Evolutionary conservation across 2,113 vertebrate species (phyloP).

Genomic region (Apteryx owenii): DNA sequence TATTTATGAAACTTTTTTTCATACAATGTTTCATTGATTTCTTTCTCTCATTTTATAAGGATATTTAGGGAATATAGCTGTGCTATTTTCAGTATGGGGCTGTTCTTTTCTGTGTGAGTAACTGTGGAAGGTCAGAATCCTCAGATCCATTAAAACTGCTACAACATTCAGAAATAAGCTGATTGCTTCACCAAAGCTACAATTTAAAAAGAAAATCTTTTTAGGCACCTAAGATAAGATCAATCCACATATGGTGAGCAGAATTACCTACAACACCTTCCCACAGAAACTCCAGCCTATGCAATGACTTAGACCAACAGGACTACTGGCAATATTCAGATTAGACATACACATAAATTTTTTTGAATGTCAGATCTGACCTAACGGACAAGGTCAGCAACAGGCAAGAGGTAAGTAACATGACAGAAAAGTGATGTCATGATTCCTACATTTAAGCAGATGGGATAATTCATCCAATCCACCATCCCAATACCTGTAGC

Average conservation of each 20-base stretch:
- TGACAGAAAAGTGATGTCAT: neutral
- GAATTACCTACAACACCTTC: neutral
- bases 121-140: neutral
- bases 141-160: neutral
- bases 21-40: neutral
- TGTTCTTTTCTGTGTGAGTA: neutral
- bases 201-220: neutral
- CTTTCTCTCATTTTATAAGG: neutral
- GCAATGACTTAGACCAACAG: neutral
- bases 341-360: neutral
- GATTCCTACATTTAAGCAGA: neutral
- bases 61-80: neutral
- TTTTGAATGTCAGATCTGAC: neutral
- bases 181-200: neutral
- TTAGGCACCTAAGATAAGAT: neutral
- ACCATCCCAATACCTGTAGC: neutral
- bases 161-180: neutral
- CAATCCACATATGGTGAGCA: neutral
- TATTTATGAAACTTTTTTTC: neutral
- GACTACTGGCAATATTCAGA: neutral
- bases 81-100: neutral
- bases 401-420: neutral
- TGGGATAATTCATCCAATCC: neutral
- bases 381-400: neutral
- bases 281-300: neutral